Base-by-base conservation (phyloP, 2,113 vertebrate genomes). In the Balaeniceps rex region DNA sequence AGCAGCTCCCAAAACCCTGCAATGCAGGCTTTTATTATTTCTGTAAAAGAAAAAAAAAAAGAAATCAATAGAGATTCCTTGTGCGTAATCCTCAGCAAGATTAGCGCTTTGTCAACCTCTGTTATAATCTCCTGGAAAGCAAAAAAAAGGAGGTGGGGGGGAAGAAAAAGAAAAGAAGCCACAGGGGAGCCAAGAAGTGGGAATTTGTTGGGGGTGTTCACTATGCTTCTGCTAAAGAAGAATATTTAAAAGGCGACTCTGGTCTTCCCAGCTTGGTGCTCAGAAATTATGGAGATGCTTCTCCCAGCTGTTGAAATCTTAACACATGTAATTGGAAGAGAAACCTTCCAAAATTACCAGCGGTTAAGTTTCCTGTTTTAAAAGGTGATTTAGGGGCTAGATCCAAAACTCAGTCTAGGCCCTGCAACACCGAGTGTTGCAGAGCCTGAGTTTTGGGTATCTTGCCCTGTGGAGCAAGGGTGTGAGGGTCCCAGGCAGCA, bases 11-110 rank as follows among this genome's bases (percentile, higher is more conserved):
- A 75, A 95, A 94, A 47, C 93, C 90, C 97, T 94, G 88, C 96
- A 97, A 97, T 96, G 86, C 84, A 94, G 84, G 34, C 91, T 76
- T 96, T 55, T 84, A 93, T 97, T 97, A 94, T 90, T 95, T 96
- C 68, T 93, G 80, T 77, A 87, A 97, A 97, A 93, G 86, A 55
- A 44, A 79, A 93, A 44, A 79, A 93, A 77, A 68, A 65, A 58
- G 88, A 82, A 97, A 94, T 97, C 93, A 94, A 94, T 94, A 96
- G 91, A 92, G 78, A 94, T 91, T 83, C 86, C 94, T 94, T 3
- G 8, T 94, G 83, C 13, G 16, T 93, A 97, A 97, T 95, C 75
- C 93, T 91, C 82, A 83, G 66, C 66, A 75, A 97, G 97, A 97
- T 96, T 95, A 97, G 83, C 88, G 82, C 92, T 94, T 96, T 91